phyloP scores from a whole-genome alignment of 2,888 invertebrate species.

The Nomada hirtipes region DNA sequence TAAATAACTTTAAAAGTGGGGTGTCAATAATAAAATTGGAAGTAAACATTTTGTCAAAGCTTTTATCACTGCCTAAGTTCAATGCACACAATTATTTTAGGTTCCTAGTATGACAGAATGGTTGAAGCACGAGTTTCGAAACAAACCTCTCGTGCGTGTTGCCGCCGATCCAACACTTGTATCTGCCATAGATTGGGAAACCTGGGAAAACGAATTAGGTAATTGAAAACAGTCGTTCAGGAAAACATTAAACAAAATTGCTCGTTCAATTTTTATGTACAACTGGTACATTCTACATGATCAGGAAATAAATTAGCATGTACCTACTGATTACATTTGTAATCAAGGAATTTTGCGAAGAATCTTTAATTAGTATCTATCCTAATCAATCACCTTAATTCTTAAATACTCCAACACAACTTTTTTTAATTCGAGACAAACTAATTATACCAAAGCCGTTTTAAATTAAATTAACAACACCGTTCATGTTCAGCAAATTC shows the following conservation, averaged over 20 bases:
- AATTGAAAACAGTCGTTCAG: neutral
- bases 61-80: neutral
- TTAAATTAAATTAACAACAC: constrained; percentile 52
- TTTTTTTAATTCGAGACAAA: neutral
- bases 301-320: neutral
- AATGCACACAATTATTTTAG: constrained; percentile 47
- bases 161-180: constrained; percentile 91
- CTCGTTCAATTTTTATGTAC: too few relatives aligned
- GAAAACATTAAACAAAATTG: too few relatives aligned
- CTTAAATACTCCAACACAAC: too few relatives aligned
- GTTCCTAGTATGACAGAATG: constrained; percentile 88
- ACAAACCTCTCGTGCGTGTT: constrained; percentile 86
- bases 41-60: too few relatives aligned
- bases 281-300: neutral
- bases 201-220: constrained; percentile 86
- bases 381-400: neutral
- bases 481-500: constrained; percentile 79
- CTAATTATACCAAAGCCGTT: neutral
- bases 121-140: constrained; percentile 85
- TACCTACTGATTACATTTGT: too few relatives aligned
- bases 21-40: too few relatives aligned
- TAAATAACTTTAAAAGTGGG: too few relatives aligned
- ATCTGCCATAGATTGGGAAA: constrained; percentile 89
- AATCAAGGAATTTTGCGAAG: too few relatives aligned
- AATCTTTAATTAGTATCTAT: neutral